Evolutionary conservation across 2,888 invertebrate genomes (phyloP).

Genomic region (Macrosiphum euphorbiae): DNA sequence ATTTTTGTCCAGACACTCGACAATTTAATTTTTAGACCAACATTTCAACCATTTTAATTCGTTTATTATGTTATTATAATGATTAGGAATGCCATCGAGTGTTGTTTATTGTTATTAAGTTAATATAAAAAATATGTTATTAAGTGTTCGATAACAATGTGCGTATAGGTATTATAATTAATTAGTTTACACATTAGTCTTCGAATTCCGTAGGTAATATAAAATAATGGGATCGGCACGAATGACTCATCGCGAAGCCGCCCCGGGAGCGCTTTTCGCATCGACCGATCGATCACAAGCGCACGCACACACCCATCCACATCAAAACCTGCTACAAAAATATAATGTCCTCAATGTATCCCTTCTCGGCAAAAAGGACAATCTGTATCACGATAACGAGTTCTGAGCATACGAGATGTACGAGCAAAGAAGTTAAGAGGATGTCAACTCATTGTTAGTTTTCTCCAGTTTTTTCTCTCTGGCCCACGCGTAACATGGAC

Average conservation of each 20-base stretch:
- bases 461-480: no score
- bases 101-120: background rate
- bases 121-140: no score
- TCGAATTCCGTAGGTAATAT: conserved; percentile 3
- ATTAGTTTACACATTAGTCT: background rate
- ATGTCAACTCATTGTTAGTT: no score
- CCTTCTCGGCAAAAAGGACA: background rate
- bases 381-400: background rate
- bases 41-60: background rate
- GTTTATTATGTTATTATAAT: background rate
- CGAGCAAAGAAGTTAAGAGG: background rate
- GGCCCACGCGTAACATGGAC: no score
- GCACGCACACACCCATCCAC: background rate
- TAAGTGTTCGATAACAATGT: background rate
- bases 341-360: background rate
- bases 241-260: background rate
- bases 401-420: background rate
- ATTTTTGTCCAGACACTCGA: background rate
- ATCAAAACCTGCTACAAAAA: background rate
- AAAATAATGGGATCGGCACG: background rate
- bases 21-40: background rate
- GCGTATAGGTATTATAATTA: background rate
- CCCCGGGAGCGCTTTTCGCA: background rate
- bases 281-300: background rate
- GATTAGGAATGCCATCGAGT: background rate